Base-by-base conservation (phyloP, 2,797 vertebrate species). In the Sebastes trivittatus region DNA sequence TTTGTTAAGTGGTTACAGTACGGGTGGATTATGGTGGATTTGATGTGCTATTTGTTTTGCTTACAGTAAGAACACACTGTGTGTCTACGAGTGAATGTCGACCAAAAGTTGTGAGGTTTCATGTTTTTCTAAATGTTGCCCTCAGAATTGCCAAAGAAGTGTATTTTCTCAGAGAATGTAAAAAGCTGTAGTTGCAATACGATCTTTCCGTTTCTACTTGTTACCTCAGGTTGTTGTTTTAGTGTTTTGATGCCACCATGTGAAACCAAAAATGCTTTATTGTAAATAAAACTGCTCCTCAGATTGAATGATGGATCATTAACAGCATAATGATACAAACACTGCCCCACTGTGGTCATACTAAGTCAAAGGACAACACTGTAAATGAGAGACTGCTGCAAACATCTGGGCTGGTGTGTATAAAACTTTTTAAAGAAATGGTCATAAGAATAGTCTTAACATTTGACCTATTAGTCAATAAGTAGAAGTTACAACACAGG, bases 281-380 rank as follows among this genome's bases (percentile, higher is more conserved):
- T 75, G 58, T 64, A 23, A 76, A 79, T 67, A 46, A 75, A 83
- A 54, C 7, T 67, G 34, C n/a, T 62, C 5, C n/a, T 62, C 5
- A 54, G 22, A 22, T 2, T 74, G 9, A 46, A 61, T 61, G 7
- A 29, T 34, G 13, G 16, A 34, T 34, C 13, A 27, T n/a, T 16
- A 11, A 27, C 25, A 55, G 16, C 16, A 58, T 46, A 66, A 25
- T 4, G 27, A 29, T 27, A 25, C 27, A 68, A 85, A 80, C 73
- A 85, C 75, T 77, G 89, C 85, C 85, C 52, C 64, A 2, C 22
- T 80, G 87, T 89, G 89, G 87, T 54, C 61, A 59, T 5, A 62
- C 2, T 23, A 7, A 58, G 5, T 4, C n/a, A 78, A 20, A 30
- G 27, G 2, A 30, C 30, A 16, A 20, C 13, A 16, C 4, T 23